Conservation (phyloP, 1,140 invertebrate species). For the Bathynomus jamesi region DNA sequence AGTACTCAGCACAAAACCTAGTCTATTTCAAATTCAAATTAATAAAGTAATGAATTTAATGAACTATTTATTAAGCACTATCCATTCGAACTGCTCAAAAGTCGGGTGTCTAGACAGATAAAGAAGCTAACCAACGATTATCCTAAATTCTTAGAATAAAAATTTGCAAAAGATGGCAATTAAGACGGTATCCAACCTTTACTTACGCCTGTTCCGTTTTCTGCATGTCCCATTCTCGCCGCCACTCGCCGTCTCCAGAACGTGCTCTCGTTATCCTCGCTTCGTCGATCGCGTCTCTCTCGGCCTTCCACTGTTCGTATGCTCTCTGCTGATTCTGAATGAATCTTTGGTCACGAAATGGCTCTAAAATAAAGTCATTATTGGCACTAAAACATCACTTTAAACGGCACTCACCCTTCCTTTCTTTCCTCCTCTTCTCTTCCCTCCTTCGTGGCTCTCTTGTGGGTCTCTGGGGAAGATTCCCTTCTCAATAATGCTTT, state of each 20-base stretch:
- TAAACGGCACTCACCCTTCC: slow-evolving; percentile 20
- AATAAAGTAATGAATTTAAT: no score
- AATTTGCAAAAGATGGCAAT: no score
- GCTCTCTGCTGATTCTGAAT: slow-evolving; percentile 8
- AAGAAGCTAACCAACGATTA: no score
- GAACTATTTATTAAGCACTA: no score
- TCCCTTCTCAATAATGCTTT: background rate
- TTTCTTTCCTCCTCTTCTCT: slow-evolving; percentile 13
- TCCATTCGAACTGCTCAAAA: no score
- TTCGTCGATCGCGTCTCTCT: slow-evolving; percentile 21
- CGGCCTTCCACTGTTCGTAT: slow-evolving; percentile 24
- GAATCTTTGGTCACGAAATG: background rate
- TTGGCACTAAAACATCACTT: background rate
- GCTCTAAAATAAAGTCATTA: no score
- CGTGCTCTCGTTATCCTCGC: slow-evolving; percentile 12
- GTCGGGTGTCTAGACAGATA: no score
- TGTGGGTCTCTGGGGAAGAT: background rate
- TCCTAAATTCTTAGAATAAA: no score
- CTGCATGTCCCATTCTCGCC: slow-evolving; percentile 42
- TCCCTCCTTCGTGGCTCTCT: background rate
- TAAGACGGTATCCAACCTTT: no score
- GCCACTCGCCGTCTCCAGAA: slow-evolving; percentile 30
- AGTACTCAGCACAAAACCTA: no score
- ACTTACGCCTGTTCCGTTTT: slow-evolving; percentile 47
- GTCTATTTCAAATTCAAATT: no score